These are phyloP conservation scores for Drosophila arizonae DNA, from an alignment of 1,140 invertebrate species.

Conservation along the genomic window DNA sequence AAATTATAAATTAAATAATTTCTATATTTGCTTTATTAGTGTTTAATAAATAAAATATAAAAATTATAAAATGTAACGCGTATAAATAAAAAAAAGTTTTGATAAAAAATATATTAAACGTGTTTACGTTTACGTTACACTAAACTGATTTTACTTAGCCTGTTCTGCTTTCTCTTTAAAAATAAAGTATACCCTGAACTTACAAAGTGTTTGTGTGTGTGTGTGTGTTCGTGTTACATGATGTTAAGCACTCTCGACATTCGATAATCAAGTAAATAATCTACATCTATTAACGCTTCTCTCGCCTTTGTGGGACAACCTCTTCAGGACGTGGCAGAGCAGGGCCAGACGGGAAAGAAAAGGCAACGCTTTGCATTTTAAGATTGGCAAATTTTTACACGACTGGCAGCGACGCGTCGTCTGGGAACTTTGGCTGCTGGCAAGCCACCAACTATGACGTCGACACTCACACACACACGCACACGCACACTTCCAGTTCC, in stretches of 20 bases:
- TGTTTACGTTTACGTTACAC: no score
- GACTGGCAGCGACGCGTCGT: constrained; percentile 37
- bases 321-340: background rate
- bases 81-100: no score
- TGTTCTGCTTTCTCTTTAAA: no score
- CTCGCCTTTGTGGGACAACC: background rate
- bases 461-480: constrained; percentile 15
- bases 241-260: constrained; percentile 7
- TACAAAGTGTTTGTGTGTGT: background rate
- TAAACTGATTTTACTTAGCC: no score
- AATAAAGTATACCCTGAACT: background rate
- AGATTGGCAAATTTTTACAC: constrained; percentile 25
- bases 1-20: no score
- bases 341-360: no score
- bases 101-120: no score
- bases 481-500: constrained; percentile 49
- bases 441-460: constrained; percentile 49
- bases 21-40: no score
- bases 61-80: no score
- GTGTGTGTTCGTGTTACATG: background rate
- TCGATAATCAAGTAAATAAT: constrained; percentile 46
- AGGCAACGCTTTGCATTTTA: constrained; percentile 1
- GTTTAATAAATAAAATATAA: no score
- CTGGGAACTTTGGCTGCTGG: constrained; percentile 39
- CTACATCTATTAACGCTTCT: constrained; percentile 27